These are phyloP conservation scores for Triplophysa siluroides DNA, from an alignment of 2,113 vertebrate species.

Conservation along the genomic window DNA sequence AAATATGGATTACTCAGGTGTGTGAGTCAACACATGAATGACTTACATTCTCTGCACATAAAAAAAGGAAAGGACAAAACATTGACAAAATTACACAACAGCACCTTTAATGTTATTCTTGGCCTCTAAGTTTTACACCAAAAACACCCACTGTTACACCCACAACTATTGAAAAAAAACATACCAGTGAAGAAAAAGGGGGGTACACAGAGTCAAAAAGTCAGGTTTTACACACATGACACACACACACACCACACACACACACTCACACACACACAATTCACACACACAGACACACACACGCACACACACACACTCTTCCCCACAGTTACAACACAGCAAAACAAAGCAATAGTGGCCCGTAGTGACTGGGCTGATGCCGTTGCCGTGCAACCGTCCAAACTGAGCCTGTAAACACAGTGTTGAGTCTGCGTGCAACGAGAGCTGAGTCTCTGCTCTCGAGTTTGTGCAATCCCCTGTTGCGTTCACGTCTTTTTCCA, in stretches of 20 bases:
- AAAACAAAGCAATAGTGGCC: slow-evolving; percentile 45
- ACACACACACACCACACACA: no score
- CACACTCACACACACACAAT: slow-evolving; percentile 16
- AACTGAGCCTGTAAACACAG: slow-evolving; percentile 52
- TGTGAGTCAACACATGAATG: background rate
- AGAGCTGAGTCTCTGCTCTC: slow-evolving; percentile 34
- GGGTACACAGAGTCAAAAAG: no score
- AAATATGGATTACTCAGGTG: no score
- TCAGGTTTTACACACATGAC: no score
- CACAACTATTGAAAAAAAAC: background rate
- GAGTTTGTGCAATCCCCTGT: slow-evolving; percentile 51
- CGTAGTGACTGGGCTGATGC: slow-evolving; percentile 48
- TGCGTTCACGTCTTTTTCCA: slow-evolving; percentile 50
- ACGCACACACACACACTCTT: slow-evolving; percentile 36
- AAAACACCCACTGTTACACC: background rate
- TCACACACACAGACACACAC: background rate
- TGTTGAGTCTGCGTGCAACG: slow-evolving; percentile 29
- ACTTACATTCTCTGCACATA: background rate
- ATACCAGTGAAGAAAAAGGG: no score
- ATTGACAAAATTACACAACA: background rate
- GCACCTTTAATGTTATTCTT: background rate
- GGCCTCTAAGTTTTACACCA: background rate
- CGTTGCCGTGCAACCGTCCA: slow-evolving; percentile 51
- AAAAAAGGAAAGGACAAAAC: background rate
- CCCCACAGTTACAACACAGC: slow-evolving; percentile 42